Evolutionary conservation across 37 sponge, comb jelly and placozoan species (phyloP), one percentile per base, ranked within the genome.

Genomic region (Diacarnus erythraeanus): DNA sequence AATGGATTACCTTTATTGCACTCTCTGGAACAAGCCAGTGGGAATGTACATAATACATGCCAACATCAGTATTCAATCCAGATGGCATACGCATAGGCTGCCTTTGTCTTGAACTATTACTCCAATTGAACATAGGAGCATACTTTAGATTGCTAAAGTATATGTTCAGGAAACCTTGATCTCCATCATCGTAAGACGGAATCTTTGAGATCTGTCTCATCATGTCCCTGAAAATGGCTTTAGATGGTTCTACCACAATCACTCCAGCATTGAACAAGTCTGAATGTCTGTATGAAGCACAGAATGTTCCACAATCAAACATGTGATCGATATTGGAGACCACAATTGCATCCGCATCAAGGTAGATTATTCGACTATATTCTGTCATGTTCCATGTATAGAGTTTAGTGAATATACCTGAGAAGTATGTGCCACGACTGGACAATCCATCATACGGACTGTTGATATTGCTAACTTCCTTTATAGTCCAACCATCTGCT

Each of bases 261-360:
- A 82, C 64, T 57, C 83, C 83, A 12, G 64, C n/a, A 39, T 82
- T 82, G 61, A 82, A 82, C 35, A 39, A 47, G 42, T 82, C 83
- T 0, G 83, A 72, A 59, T 82, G 73, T 12, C 83, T 51, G 43
- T 72, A 82, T 2, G 44, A 30, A 29, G 66, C 74, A 61, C 83
- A 82, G 47, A 82, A 82, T 2, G 68, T 73, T 9, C 83, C 83
- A 73, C 83, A 82, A 30, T 59, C 21, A 59, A 82, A 71, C 64
- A 82, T 36, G 6, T 59, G 26, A 9, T 82, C 83, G 15, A 82
- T 72, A 59, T 82, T 82, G 4, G 27, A 12, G 1, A 74, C 30
- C 0, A 72, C 74, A 34, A 82, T 42, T 25, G 73, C 51, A 59
- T 82, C 83, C 10, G 75, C 64, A 61, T 82, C 83, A 0, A 82